These are phyloP conservation scores for Drosophila sulfurigaster DNA, from an alignment of 1,140 invertebrate species.

Conservation along the genomic window DNA sequence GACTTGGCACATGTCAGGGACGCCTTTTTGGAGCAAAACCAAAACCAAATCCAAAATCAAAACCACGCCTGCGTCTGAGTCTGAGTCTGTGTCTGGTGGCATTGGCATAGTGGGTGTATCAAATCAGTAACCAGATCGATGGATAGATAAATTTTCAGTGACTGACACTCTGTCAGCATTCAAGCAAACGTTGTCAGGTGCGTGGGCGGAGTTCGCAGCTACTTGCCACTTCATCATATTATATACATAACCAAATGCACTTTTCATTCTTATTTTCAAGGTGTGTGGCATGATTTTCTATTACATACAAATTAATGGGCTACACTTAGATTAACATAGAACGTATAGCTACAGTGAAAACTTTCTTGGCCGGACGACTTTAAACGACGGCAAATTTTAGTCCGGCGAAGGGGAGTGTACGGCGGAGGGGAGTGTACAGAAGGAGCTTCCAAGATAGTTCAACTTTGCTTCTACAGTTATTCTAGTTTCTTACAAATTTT, in stretches of 20 bases:
- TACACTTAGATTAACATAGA: conserved; percentile 17
- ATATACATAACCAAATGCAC: conserved; percentile 34
- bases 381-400: too few relatives aligned
- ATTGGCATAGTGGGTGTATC: conserved; percentile 71
- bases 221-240: conserved; percentile 73
- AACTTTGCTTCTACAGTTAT: too few relatives aligned
- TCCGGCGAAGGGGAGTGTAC: too few relatives aligned
- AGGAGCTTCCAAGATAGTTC: too few relatives aligned
- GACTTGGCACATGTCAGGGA: conserved; percentile 68
- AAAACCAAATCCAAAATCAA: conserved; percentile 42
- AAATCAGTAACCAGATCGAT: conserved; percentile 73
- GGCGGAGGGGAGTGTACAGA: too few relatives aligned
- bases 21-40: conserved; percentile 19
- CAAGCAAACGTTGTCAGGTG: conserved; percentile 59
- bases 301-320: conserved; percentile 20
- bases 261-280: conserved; percentile 59
- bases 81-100: conserved; percentile 53
- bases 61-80: conserved; percentile 66
- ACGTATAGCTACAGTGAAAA: background rate
- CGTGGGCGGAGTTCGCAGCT: conserved; percentile 70
- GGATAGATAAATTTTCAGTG: conserved; percentile 79
- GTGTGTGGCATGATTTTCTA: conserved; percentile 63
- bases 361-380: too few relatives aligned
- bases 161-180: conserved; percentile 76
- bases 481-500: too few relatives aligned